Percentiles rank a stretch among this genome's conserved stretches.
These are phyloP conservation scores for Ecdyonurus torrentis DNA, from an alignment of 2,888 invertebrate genomes.

Conservation along the genomic window DNA sequence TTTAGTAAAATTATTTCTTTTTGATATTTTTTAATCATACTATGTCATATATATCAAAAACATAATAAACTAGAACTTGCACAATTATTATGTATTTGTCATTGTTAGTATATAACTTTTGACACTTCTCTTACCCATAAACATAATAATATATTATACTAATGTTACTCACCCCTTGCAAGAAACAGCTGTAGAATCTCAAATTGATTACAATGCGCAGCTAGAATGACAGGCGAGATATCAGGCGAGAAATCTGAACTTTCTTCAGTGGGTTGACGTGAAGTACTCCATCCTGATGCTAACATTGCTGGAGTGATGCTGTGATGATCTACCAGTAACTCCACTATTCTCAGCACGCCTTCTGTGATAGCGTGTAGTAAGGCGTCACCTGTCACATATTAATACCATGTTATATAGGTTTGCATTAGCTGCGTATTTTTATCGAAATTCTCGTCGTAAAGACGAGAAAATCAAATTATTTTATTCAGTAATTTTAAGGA, in stretches of 20 bases:
- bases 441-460: too few species aligned
- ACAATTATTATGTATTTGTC: too few species aligned
- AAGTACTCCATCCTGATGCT: constrained; percentile 29
- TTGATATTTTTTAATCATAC: too few species aligned
- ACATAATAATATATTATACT: background rate
- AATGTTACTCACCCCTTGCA: constrained; percentile 18
- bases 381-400: constrained; percentile 28
- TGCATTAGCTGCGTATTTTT: too few species aligned
- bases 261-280: constrained; percentile 21
- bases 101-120: too few species aligned
- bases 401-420: too few species aligned
- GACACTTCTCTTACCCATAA: too few species aligned
- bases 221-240: constrained; percentile 30
- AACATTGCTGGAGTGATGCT: constrained; percentile 30
- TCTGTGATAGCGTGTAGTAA: constrained; percentile 32
- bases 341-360: constrained; percentile 33
- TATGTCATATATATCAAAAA: too few species aligned
- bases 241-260: constrained; percentile 33
- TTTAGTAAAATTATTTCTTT: too few species aligned
- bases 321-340: constrained; percentile 35
- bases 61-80: too few species aligned
- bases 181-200: constrained; percentile 35
- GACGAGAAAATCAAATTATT: too few species aligned
- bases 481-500: too few species aligned
- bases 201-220: constrained; percentile 35